Conservation (phyloP, 37 sponge, comb jelly and placozoan species). For the Aplysina aerophoba region DNA sequence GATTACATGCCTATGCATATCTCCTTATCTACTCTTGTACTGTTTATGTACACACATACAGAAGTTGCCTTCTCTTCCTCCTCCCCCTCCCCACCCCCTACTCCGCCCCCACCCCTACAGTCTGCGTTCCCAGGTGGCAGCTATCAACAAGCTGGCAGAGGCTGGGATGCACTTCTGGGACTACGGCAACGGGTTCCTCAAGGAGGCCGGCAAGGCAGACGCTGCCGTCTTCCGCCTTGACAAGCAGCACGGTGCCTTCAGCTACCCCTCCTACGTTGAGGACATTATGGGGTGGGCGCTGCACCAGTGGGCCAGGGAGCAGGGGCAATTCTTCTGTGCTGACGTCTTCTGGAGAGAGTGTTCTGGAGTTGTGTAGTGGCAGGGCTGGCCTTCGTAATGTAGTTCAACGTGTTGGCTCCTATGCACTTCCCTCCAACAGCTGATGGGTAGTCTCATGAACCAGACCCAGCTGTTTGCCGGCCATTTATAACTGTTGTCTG, state of each 20-base stretch:
- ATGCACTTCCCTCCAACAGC: too few species aligned
- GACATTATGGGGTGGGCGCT: constrained; percentile 89
- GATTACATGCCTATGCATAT: background rate
- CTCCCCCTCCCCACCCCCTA: background rate
- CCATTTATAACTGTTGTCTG: too few species aligned
- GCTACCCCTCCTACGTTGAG: constrained; percentile 94
- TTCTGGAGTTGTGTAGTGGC: background rate
- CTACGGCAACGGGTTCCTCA: constrained; percentile 98
- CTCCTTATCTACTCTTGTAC: background rate
- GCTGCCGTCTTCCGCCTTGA: constrained; percentile 72
- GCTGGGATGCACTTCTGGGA: constrained; percentile 97
- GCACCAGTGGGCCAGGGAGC: too few species aligned
- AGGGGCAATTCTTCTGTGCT: too few species aligned
- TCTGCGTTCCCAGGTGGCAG: constrained; percentile 84
- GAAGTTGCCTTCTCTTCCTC: background rate
- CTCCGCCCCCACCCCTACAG: constrained; percentile 20
- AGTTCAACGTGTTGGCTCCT: too few species aligned
- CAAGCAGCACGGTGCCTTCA: constrained; percentile 58
- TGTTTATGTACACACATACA: background rate
- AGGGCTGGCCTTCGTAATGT: too few species aligned
- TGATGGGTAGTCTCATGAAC: too few species aligned
- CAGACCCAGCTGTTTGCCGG: too few species aligned
- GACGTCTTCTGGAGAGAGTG: background rate
- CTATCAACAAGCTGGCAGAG: constrained; percentile 86
- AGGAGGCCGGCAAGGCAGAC: constrained; percentile 88